These are phyloP conservation scores for Limnephilus lunatus DNA, from an alignment of 2,888 invertebrate genomes.

Conservation along the genomic window DNA sequence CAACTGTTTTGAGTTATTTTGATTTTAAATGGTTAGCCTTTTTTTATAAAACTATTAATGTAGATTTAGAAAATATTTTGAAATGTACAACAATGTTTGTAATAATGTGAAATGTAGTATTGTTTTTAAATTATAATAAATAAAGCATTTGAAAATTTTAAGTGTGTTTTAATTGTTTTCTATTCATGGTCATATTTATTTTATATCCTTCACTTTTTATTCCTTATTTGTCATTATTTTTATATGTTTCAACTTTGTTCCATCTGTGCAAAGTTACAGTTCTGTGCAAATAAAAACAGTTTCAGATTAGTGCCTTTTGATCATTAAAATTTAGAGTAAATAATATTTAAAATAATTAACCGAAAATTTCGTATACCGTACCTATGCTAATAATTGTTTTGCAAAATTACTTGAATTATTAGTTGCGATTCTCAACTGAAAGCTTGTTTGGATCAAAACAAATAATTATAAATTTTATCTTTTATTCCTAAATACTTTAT, in stretches of 20 bases:
- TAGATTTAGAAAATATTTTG: constrained; percentile 28
- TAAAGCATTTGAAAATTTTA: constrained; percentile 8
- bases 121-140: constrained; percentile 46
- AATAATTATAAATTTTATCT: no score
- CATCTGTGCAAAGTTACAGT: no score
- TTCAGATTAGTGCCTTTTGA: no score
- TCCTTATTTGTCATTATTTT: not conserved
- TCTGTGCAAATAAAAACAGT: no score
- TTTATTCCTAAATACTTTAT: no score
- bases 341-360: not conserved
- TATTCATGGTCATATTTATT: not conserved
- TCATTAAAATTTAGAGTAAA: not conserved
- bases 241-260: no score
- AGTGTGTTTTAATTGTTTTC: not conserved
- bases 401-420: not conserved
- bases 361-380: not conserved
- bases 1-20: constrained; percentile 1
- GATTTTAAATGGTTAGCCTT: not conserved
- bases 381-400: not conserved
- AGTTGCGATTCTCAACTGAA: not conserved
- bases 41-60: not conserved
- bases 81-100: constrained; percentile 37
- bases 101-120: constrained; percentile 7
- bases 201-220: not conserved
- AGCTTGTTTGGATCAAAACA: not conserved